Percentiles rank a stretch among this genome's conserved stretches.
Conservation (phyloP, 2,113 vertebrate species). For the Melanerpes aurifrons region DNA sequence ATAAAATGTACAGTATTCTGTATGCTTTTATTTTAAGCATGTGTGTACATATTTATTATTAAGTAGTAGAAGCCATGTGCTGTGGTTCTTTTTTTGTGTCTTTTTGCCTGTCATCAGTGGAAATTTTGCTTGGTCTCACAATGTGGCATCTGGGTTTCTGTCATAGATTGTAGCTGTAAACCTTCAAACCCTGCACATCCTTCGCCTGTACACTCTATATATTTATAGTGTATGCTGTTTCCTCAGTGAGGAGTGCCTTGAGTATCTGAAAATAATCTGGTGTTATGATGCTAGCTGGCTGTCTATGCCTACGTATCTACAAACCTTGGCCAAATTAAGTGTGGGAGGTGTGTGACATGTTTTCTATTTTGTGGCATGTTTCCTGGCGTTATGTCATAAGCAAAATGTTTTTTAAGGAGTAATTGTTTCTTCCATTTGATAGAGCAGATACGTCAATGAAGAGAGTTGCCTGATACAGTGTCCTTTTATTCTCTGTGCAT, state of each 20-base stretch:
- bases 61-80: neutral
- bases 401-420: neutral
- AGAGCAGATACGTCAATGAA: neutral
- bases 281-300: neutral
- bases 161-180: neutral
- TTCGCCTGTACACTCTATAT: neutral
- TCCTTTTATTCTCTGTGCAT: neutral
- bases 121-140: neutral
- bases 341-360: neutral
- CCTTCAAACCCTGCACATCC: neutral
- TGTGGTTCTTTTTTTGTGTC: accelerated
- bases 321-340: neutral
- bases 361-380: neutral
- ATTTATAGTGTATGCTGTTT: accelerated
- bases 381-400: neutral
- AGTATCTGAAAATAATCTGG: neutral
- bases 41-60: neutral
- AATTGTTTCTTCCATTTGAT: neutral
- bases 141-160: neutral
- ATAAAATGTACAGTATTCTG: neutral
- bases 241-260: neutral
- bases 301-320: neutral
- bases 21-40: neutral
- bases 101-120: neutral
- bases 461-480: neutral